Evolutionary conservation across 2,797 vertebrate species (phyloP), one percentile per base, ranked within the genome.

Genomic region (Sciaenops ocellatus): DNA sequence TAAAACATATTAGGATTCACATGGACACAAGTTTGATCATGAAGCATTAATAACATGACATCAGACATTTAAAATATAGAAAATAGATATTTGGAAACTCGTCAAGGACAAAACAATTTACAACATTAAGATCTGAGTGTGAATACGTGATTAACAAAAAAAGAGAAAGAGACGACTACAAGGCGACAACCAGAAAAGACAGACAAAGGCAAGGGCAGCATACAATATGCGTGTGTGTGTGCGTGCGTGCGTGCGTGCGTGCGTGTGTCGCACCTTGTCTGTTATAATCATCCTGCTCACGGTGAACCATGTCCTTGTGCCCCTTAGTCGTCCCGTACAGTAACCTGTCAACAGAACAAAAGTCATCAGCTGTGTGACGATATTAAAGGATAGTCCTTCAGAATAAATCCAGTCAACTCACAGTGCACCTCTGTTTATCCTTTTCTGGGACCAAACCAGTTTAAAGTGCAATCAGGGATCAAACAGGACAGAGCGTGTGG

Each of bases 281-380:
- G 87, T 89, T 87, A 85, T 96, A 98, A 82, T 98, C 96, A 86
- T 98, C 98, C 60, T 96, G 96, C 82, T 99, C 97, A 72, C 95
- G 95, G 93, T 97, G 98, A 79, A 98, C 97, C 96, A 98, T 96
- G 85, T 99, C 98, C 94, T 99, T 99, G 75, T 96, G 96, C 71
- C 96, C 95, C 92, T 96, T 97, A 22, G 83, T 90, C 0, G 93
- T 93, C 83, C 97, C 96, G 79, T 99, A 99, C 48, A 99, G 95
- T 91, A 99, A 94, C 89, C 98, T 95, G 51, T 96, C 44, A 73
- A 69, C 38, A 66, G 56, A 65, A 64, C 60, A 81, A 13, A 44
- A n/a, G 28, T 47, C 15, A 1, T 72, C 34, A 47, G 48, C 28
- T 64, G 26, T 17, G 16, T 57, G 57, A 20, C n/a, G 26, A 20